Conservation (phyloP, 2,888 invertebrate genomes). For the Tetrapedia diversipes region DNA sequence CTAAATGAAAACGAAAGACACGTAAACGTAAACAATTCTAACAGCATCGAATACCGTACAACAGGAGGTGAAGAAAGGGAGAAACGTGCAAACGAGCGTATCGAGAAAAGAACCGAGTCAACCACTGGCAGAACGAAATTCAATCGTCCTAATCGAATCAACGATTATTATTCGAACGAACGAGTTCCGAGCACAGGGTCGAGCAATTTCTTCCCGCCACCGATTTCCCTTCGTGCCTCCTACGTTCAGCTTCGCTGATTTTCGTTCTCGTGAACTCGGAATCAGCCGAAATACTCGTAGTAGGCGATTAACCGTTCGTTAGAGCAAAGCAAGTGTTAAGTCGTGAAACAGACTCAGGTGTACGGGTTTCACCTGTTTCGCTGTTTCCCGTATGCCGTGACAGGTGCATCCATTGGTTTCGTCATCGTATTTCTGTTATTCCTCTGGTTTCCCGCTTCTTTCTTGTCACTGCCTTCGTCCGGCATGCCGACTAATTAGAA, state of each 20-base stretch:
- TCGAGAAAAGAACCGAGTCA: background rate
- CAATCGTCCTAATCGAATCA: constrained; percentile 53
- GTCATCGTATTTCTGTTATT: constrained; percentile 63
- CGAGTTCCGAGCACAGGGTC: background rate
- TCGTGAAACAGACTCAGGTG: constrained; percentile 79
- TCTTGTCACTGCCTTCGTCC: constrained; percentile 14
- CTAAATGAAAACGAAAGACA: too few relatives aligned
- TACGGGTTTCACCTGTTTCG: constrained; percentile 78
- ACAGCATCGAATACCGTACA: too few relatives aligned
- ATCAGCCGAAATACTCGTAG: background rate
- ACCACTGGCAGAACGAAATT: background rate
- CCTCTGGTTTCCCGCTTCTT: constrained; percentile 18
- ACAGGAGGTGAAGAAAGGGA: background rate
- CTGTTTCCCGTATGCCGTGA: constrained; percentile 80
- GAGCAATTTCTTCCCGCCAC: constrained; percentile 11
- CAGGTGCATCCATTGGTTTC: constrained; percentile 74
- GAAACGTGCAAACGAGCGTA: background rate
- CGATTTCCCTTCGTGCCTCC: constrained; percentile 13
- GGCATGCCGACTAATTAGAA: constrained; percentile 50
- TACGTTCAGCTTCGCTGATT: background rate
- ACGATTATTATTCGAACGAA: constrained; percentile 49
- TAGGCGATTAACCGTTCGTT: constrained; percentile 46
- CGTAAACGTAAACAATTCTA: too few relatives aligned
- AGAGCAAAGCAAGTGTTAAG: constrained; percentile 71
- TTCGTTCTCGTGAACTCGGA: constrained; percentile 1